Base-by-base conservation (phyloP, 2,113 vertebrate species). In the Sturnira hondurensis region DNA sequence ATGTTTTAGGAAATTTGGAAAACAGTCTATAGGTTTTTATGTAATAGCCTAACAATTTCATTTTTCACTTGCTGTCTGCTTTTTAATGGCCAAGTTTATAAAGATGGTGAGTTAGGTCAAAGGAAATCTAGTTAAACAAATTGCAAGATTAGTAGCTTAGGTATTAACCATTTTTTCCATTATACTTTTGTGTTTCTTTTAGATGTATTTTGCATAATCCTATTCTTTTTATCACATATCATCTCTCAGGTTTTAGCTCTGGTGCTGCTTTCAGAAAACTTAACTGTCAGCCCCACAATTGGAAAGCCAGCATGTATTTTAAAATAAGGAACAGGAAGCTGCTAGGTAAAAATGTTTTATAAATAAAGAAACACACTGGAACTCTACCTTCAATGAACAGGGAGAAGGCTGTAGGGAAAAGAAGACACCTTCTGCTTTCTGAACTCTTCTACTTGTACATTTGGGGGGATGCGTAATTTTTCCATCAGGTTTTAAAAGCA, bases 321-420 rank as follows among this genome's bases (percentile, higher is more conserved):
- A 89, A 89, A 83, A 95, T 80, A 77, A 93, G 70, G 52, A 91
- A 80, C 68, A 96, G 93, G 89, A 97, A 93, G 47, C 77, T 89
- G 89, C 67, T 82, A 52, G 61, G 61, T 81, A 89, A 82, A 93
- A 92, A 58, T 38, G 1, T 52, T 86, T 89, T 76, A 52, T 84
- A 41, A 83, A n/a, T 93, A 67, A 94, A 96, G 83, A 89, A 96
- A 92, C 43, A 83, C 61, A 90, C 52, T 33, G 43, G 50, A 54
- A 77, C 52, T 76, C 74, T 70, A 80, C 47, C 70, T 74, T 52
- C 41, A 73, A 8, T 63, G 74, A 89, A 76, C 20, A 76, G 36
- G 70, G 50, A 95, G 77, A 74, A 77, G 5, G 1, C 43, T 41
- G 2, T 8, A 58, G 20, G 65, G 38, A 54, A 87, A 80, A 76